Base-by-base conservation (phyloP, 53 echinoderm and acorn worm genomes). In the Holothuria scabra region DNA sequence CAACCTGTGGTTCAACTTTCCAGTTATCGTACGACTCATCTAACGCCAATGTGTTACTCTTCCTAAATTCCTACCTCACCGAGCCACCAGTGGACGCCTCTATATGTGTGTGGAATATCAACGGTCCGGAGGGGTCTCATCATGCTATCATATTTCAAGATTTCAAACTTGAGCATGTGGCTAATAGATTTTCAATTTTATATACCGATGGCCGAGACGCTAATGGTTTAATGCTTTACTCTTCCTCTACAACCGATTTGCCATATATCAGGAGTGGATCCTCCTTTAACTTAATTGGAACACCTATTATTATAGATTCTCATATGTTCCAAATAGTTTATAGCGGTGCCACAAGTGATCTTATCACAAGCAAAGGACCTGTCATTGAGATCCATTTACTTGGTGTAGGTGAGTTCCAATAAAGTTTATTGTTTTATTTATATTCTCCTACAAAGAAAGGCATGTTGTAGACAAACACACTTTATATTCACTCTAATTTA, bases 401-500 rank as follows among this genome's bases (percentile, higher is more conserved):
- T 28, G 33, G 66, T 66, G 32, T 28, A 16, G 66, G 66, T 66
- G 33, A 66, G 66, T 68, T n/a, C n/a, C n/a, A n/a, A n/a, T n/a
- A n/a, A n/a, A n/a, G n/a, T n/a, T n/a, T n/a, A n/a, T n/a, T n/a
- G n/a, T n/a, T n/a, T n/a, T n/a, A n/a, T n/a, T n/a, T n/a, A n/a
- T n/a, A n/a, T n/a, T n/a, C n/a, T n/a, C n/a, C n/a, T n/a, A n/a
- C n/a, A n/a, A n/a, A n/a, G n/a, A n/a, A n/a, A n/a, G n/a, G n/a
- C n/a, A n/a, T n/a, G n/a, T n/a, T n/a, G n/a, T n/a, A n/a, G n/a
- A n/a, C n/a, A n/a, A n/a, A n/a, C n/a, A n/a, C n/a, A n/a, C n/a
- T n/a, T n/a, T n/a, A n/a, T n/a, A n/a, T n/a, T n/a, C n/a, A n/a
- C n/a, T n/a, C n/a, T n/a, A n/a, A n/a, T n/a, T n/a, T n/a, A n/a